Percentiles rank a stretch among this genome's conserved stretches.
Evolutionary conservation across 1,140 invertebrate species (phyloP).

Genomic region (Bombus breviceps): DNA sequence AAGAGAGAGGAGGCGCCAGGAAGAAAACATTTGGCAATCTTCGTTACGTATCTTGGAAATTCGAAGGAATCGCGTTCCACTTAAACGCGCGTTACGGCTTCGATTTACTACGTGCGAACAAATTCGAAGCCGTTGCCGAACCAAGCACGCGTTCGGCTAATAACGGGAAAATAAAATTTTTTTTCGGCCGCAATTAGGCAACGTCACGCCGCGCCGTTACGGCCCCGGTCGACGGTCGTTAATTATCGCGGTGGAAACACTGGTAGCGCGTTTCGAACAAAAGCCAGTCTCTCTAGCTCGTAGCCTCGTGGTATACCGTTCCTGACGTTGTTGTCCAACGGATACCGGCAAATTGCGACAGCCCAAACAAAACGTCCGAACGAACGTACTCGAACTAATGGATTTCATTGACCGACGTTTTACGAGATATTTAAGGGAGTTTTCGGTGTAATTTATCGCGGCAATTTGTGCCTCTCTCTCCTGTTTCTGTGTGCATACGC

Average conservation of each 20-base stretch:
- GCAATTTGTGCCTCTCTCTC: constrained; percentile 72
- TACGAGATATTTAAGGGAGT: constrained; percentile 78
- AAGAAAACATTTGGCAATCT: neutral
- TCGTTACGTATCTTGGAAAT: neutral
- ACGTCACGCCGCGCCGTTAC: constrained; percentile 2
- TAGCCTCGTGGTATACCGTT: no score
- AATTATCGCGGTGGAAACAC: constrained; percentile 23
- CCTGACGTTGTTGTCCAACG: neutral
- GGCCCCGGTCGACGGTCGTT: constrained; percentile 24
- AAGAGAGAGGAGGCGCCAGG: neutral
- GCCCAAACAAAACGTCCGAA: constrained; percentile 20
- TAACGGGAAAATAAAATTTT: constrained; percentile 29
- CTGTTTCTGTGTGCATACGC: constrained; percentile 25
- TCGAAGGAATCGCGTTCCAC: neutral
- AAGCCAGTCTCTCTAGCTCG: neutral
- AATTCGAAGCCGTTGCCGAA: neutral
- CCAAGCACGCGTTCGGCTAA: neutral
- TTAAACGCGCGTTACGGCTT: neutral
- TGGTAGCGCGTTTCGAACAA: constrained; percentile 9
- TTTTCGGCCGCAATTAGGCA: constrained; percentile 29
- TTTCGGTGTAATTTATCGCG: constrained; percentile 79
- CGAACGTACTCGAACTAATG: constrained; percentile 61
- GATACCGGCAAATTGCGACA: constrained; percentile 14
- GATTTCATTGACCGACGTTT: constrained; percentile 71
- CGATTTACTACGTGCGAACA: constrained; percentile 32